Percentiles rank a stretch among this genome's conserved stretches.
Evolutionary conservation across 2,113 vertebrate species (phyloP).

Genomic region (Sapajus apella): DNA sequence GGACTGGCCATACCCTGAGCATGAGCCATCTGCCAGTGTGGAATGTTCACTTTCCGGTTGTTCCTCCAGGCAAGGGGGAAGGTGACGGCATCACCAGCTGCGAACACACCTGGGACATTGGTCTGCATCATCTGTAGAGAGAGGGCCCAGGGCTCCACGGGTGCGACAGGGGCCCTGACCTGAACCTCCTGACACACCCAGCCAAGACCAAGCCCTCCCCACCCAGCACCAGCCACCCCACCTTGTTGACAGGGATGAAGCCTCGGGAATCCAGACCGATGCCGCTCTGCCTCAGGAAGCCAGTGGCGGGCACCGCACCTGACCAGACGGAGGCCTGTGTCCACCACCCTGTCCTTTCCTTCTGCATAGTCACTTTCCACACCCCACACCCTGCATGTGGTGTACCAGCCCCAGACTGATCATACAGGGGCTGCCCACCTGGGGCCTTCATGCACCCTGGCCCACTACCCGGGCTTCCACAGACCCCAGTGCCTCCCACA

Average conservation of each 20-base stretch:
- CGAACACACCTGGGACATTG: conserved; percentile 92
- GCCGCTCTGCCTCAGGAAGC: conserved; percentile 95
- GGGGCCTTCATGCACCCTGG: neutral
- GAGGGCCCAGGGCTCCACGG: neutral
- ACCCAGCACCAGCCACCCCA: conserved; percentile 50
- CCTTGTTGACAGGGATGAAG: conserved; percentile 97
- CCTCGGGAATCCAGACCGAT: conserved; percentile 94
- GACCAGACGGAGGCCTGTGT: neutral
- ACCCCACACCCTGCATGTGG: neutral
- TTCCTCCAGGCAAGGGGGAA: conserved; percentile 93
- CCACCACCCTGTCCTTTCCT: neutral
- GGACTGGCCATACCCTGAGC: conserved; percentile 89
- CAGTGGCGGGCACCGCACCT: conserved; percentile 94
- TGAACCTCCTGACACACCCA: neutral
- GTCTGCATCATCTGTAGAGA: conserved; percentile 95
- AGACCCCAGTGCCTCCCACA: neutral
- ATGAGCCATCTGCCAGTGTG: conserved; percentile 99
- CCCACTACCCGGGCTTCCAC: neutral
- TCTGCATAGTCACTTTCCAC: neutral
- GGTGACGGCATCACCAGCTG: conserved; percentile 92
- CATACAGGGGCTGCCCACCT: neutral
- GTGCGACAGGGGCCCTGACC: neutral
- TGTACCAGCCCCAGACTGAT: neutral
- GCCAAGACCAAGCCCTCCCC: neutral
- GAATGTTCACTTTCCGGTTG: conserved; percentile 97